Base-by-base conservation (phyloP, 2,797 vertebrate genomes). In the Sebastes elongatus region DNA sequence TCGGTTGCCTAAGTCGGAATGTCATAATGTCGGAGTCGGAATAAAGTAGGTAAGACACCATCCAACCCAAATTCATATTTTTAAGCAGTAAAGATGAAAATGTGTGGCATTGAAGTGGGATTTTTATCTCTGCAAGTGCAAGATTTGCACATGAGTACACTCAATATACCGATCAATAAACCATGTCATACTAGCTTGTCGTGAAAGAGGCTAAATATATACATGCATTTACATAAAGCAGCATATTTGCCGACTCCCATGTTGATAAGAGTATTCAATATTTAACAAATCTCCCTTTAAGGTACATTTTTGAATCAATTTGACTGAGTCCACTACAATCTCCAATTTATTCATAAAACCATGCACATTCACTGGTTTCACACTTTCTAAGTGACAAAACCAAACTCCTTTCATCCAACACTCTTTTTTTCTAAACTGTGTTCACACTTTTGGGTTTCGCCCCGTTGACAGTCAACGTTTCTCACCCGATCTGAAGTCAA, bases 291-390 rank as follows among this genome's bases (percentile, higher is more conserved):
- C 1, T 49, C 16, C 42, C 42, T 49, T 49, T 49, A 18, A 49
- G 42, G 1, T 49, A 49, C 16, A 49, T 49, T 20, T 49, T 49
- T 16, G 38, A 22, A 59, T 69, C 49, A 25, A 7, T 55, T 32
- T 30, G 68, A 56, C 59, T 53, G 25, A 62, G 16, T 20, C 42
- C 25, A 33, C 56, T 32, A 7, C 20, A 38, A 30, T 68, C 27
- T 75, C 20, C 62, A 32, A 60, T 64, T 72, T 72, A 78, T 81
- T 83, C 66, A 73, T 56, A 55, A 64, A 75, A 20, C 30, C 0
- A 13, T n/a, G 18, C 33, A 27, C n/a, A 46, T 22, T 65, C 28
- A 7, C 20, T 23, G 55, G 18, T 52, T 81, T 76, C 61, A 71
- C 32, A 62, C 74, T 22, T 61, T 71, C 1, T 38, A 20, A 38